A percentile compares a stretch with the other conserved stretches of the same genome.
Conservation (phyloP, 2,113 vertebrate species). For the Vombatus ursinus region DNA sequence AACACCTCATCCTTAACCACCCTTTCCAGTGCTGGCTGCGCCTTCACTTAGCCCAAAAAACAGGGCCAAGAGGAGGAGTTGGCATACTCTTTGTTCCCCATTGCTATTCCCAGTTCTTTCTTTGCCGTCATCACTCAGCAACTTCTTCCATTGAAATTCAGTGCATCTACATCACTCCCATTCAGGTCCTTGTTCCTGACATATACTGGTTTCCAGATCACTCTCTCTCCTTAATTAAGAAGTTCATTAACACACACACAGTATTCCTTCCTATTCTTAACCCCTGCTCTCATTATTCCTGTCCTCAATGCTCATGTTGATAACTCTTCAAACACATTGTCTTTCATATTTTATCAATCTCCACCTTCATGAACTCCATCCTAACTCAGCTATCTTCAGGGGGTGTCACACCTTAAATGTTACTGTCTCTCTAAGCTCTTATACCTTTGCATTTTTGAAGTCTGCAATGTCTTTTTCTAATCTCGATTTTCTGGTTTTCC, state of each 20-base stretch:
- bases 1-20: neutral
- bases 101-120: neutral
- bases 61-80: neutral
- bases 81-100: neutral
- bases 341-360: neutral
- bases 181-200: neutral
- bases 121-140: neutral
- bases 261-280: neutral
- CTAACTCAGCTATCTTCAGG: neutral
- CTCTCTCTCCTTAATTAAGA: neutral
- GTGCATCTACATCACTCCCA: neutral
- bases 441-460: neutral
- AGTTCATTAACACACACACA: neutral
- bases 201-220: neutral
- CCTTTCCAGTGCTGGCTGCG: neutral
- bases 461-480: neutral
- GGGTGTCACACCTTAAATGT: neutral
- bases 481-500: neutral
- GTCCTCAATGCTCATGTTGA: neutral
- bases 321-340: neutral
- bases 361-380: neutral
- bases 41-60: neutral
- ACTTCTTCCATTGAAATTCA: neutral
- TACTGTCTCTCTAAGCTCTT: neutral
- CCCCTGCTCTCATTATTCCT: neutral